Conservation (phyloP, 2,797 vertebrate genomes). For the Enteromius viviparus region DNA sequence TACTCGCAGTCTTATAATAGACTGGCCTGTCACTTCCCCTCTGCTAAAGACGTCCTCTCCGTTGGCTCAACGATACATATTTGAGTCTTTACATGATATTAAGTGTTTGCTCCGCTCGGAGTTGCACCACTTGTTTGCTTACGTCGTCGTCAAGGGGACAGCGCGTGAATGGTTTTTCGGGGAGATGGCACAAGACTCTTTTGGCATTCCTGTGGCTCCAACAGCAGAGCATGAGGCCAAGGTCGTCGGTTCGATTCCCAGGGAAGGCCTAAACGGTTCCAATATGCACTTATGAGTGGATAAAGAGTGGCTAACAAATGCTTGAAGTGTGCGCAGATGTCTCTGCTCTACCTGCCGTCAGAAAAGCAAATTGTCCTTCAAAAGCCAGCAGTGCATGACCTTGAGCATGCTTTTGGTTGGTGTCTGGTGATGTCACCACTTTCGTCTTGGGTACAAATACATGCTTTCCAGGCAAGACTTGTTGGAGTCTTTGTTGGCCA, state of each 20-base stretch:
- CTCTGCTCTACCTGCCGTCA: not conserved
- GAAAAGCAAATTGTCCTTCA: slow-evolving; percentile 22
- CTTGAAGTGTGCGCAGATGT: not conserved
- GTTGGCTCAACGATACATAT: slow-evolving; percentile 71
- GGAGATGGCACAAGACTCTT: slow-evolving; percentile 55
- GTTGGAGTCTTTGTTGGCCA: slow-evolving; percentile 39
- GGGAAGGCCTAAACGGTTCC: not conserved
- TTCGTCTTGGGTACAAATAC: slow-evolving; percentile 4
- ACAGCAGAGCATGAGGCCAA: not conserved
- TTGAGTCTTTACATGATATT: slow-evolving; percentile 82
- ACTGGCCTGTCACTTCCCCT: slow-evolving; percentile 69
- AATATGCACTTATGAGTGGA: not conserved
- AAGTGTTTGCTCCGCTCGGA: slow-evolving; percentile 72
- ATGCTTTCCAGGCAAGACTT: slow-evolving; percentile 16
- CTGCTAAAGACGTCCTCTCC: slow-evolving; percentile 77
- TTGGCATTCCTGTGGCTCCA: slow-evolving; percentile 25
- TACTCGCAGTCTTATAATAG: slow-evolving; percentile 71
- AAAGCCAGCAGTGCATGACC: slow-evolving; percentile 22
- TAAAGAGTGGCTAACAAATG: not conserved
- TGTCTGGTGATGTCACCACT: slow-evolving; percentile 45
- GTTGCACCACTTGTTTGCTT: slow-evolving; percentile 80
- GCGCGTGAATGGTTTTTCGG: slow-evolving; percentile 67
- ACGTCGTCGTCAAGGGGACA: slow-evolving; percentile 74
- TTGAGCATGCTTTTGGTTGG: slow-evolving; percentile 30
- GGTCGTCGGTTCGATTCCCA: not conserved